These are phyloP conservation scores for Aeoliscus strigatus DNA, from an alignment of 2,797 vertebrate genomes.

Conservation along the genomic window DNA sequence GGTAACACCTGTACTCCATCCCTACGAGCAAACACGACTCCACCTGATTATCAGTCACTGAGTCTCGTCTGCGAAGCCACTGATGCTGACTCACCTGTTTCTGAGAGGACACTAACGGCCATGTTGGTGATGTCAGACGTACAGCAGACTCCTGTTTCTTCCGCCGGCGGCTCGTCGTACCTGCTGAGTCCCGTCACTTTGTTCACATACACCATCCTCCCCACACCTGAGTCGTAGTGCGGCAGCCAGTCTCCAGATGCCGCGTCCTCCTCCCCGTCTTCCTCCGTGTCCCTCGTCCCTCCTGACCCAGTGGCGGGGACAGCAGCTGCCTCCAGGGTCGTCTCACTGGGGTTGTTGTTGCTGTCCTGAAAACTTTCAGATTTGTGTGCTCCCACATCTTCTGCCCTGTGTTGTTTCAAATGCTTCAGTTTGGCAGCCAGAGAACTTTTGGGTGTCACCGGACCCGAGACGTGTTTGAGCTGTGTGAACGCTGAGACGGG, in stretches of 20 bases:
- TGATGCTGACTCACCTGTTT: slow-evolving; percentile 77
- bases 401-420: slow-evolving; percentile 69
- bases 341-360: slow-evolving; percentile 10
- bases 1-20: slow-evolving; percentile 88
- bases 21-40: slow-evolving; percentile 70
- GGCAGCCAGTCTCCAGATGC: slow-evolving; percentile 78
- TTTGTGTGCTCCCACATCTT: slow-evolving; percentile 12
- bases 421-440: slow-evolving; percentile 82
- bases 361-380: slow-evolving; percentile 11
- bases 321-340: background rate
- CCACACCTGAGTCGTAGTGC: slow-evolving; percentile 80
- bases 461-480: slow-evolving; percentile 30
- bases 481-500: slow-evolving; percentile 42
- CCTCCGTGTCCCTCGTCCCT: too few species aligned
- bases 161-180: slow-evolving; percentile 69
- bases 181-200: slow-evolving; percentile 86
- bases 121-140: slow-evolving; percentile 85
- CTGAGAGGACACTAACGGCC: slow-evolving; percentile 82
- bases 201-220: slow-evolving; percentile 87
- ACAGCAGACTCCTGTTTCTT: slow-evolving; percentile 72
- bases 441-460: slow-evolving; percentile 58
- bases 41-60: too few species aligned
- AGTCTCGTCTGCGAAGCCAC: too few species aligned
- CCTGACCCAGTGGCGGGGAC: too few species aligned
- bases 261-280: slow-evolving; percentile 15